phyloP scores from a whole-genome alignment of 2,888 invertebrate species.

The Oscheius onirici region DNA sequence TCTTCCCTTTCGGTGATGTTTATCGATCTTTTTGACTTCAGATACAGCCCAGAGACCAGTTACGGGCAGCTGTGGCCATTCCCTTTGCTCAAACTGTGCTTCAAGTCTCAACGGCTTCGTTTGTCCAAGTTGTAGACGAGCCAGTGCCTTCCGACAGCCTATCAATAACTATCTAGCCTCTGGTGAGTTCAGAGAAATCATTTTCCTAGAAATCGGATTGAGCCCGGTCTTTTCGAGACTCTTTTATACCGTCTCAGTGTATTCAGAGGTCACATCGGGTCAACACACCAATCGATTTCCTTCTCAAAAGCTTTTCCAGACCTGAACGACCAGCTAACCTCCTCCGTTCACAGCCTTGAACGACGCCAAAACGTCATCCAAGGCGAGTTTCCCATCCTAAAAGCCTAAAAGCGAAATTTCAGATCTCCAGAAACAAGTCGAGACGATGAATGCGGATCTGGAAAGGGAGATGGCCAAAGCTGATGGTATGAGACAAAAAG shows the following conservation, averaged over 20 bases:
- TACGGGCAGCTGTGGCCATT: constrained; percentile 5
- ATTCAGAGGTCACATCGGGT: neutral
- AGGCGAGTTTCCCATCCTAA: neutral
- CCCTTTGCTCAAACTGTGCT: neutral
- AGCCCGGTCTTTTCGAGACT: neutral
- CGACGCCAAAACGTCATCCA: neutral
- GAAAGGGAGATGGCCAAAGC: constrained; percentile 2
- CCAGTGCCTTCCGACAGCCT: neutral
- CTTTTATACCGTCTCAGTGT: neutral
- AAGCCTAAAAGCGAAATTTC: neutral
- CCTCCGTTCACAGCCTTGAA: constrained; percentile 5
- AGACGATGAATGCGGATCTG: neutral
- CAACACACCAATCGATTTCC: neutral
- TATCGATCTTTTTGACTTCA: neutral
- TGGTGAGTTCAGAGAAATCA: neutral
- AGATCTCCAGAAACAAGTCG: constrained; percentile 1
- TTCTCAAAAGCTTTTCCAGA: neutral
- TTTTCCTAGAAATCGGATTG: neutral
- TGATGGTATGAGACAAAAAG: constrained; percentile 4
- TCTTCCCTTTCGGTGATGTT: too few species aligned
- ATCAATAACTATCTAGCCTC: neutral
- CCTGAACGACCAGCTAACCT: neutral
- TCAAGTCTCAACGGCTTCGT: neutral
- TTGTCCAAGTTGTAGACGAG: constrained; percentile 1
- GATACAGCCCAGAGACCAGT: neutral